A percentile compares a stretch with the other conserved stretches of the same genome.
Conservation (phyloP, 2,888 invertebrate species). For the Eupithecia vulgata region DNA sequence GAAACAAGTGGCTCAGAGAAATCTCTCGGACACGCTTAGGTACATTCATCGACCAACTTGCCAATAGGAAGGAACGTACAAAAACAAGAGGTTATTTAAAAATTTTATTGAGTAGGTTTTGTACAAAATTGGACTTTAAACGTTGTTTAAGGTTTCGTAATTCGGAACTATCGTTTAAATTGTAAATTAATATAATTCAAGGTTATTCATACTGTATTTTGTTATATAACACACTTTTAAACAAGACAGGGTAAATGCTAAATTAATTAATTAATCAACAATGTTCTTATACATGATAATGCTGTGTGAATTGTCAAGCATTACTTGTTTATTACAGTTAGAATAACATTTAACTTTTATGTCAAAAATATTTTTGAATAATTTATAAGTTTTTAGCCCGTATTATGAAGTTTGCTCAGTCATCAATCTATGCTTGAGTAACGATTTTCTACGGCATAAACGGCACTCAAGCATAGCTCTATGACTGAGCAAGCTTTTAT, state of each 20-base stretch:
- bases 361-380: not conserved
- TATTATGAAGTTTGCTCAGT: too few relatives aligned
- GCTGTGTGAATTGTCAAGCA: too few relatives aligned
- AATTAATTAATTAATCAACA: not conserved
- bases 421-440: too few relatives aligned
- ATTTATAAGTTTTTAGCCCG: not conserved
- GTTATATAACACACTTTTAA: not conserved
- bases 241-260: not conserved
- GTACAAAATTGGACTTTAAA: not conserved
- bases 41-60: slow-evolving; percentile 60
- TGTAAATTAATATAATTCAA: not conserved
- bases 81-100: slow-evolving; percentile 45
- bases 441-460: too few relatives aligned
- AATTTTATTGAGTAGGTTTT: slow-evolving; percentile 32
- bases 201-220: not conserved
- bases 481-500: too few relatives aligned
- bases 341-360: not conserved
- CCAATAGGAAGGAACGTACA: slow-evolving; percentile 49
- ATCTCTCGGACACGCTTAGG: slow-evolving; percentile 56
- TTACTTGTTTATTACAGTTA: too few relatives aligned
- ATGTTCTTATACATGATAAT: too few relatives aligned
- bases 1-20: slow-evolving; percentile 52
- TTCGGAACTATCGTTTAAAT: not conserved
- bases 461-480: too few relatives aligned
- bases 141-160: not conserved